These are phyloP conservation scores for Hexactinellida sp. DNA, from an alignment of 37 sponge, comb jelly and placozoan genomes.

Conservation along the genomic window DNA sequence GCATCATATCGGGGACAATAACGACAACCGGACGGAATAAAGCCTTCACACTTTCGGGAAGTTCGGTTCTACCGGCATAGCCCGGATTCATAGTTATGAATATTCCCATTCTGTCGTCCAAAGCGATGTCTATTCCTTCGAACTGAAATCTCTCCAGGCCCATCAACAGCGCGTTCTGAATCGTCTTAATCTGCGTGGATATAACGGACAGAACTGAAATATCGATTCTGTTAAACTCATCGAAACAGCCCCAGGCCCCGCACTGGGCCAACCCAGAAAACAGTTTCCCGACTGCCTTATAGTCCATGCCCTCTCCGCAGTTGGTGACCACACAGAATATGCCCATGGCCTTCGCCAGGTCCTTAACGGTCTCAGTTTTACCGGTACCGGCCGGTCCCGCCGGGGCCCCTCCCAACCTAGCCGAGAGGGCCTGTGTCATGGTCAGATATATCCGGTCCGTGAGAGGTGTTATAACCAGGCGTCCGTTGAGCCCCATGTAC, in stretches of 20 bases:
- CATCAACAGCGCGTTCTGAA: conserved; percentile 88
- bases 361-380: conserved; percentile 97
- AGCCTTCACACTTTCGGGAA: conserved; percentile 98
- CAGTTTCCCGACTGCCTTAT: conserved; percentile 97
- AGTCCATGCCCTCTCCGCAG: conserved; percentile 99
- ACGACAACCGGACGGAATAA: conserved; percentile 97
- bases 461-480: conserved; percentile 89
- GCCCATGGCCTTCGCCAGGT: conserved; percentile 94
- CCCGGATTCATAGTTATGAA: conserved; percentile 99
- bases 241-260: conserved; percentile 99
- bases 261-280: conserved; percentile 98
- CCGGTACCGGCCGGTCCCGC: conserved; percentile 99
- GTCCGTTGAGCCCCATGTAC: conserved; percentile 99
- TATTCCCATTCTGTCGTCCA: conserved; percentile 88
- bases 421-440: conserved; percentile 86
- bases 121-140: conserved; percentile 87
- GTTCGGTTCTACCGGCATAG: conserved; percentile 99
- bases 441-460: conserved; percentile 96
- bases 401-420: conserved; percentile 92
- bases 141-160: conserved; percentile 90
- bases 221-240: conserved; percentile 98
- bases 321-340: conserved; percentile 98
- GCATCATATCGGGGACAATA: conserved; percentile 93
- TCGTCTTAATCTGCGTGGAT: conserved; percentile 96
- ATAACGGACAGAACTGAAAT: conserved; percentile 96